Evolutionary conservation across 2,797 vertebrate species (phyloP), one percentile per base, ranked within the genome.

Genomic region (Pampus argenteus): DNA sequence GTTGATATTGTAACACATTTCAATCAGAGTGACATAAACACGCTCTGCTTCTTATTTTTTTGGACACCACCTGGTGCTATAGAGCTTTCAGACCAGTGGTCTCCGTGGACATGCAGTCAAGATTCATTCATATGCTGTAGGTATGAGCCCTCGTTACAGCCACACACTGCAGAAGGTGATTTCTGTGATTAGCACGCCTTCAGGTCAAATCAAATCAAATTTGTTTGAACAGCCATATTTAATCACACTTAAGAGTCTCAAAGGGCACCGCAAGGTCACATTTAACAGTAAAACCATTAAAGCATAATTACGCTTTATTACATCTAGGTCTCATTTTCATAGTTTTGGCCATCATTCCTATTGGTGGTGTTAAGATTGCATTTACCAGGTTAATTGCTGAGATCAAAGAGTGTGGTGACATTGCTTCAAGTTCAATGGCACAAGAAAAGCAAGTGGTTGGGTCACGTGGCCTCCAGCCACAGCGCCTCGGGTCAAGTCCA

Each of bases 191-290:
- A 69, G 29, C 57, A 28, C 23, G 14, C 56, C 52, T 66, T 51
- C 60, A 38, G 6, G 65, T 72, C 57, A 60, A 74, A 79, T 70
- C 56, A 72, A 55, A 60, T 74, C 70, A 58, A 15, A 66, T 66
- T 38, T 61, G 70, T 71, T 59, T 67, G 2, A 29, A 49, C 10
- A 38, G 49, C 38, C 17, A 48, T 57, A 34, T 65, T 71, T 52
- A 71, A 71, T 82, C 22, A 44, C 38, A 40, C 4, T 65, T 50
- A 74, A 15, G 13, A n/a, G 50, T 49, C 55, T 51, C 47, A 40
- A 71, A 55, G 18, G 28, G 10, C 20, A 49, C 31, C 4, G 3
- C 18, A 9, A 55, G 54, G 42, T 34, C 45, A 47, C 17, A 14
- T 44, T 67, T 36, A 48, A 54, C 14, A 34, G 31, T 13, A 2